Evolutionary conservation across 2,888 invertebrate genomes (phyloP), one percentile per base, ranked within the genome.

Genomic region (Melinopterus prodromus): DNA sequence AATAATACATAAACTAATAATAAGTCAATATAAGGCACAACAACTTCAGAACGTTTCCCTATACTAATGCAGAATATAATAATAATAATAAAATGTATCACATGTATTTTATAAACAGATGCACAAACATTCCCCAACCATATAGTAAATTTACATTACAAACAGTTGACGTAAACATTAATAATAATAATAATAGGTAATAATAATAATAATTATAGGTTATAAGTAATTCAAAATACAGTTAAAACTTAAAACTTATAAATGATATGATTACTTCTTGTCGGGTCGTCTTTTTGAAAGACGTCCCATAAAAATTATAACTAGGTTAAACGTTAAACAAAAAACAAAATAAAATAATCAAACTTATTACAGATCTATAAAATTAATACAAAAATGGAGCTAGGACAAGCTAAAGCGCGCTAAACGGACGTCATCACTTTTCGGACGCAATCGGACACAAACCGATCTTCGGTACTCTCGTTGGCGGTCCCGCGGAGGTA

Each of bases 361-460:
- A 16, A 69, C 69, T n/a, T 53, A 77, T 16, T 16, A 36, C 14
- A n/a, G 16, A 72, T 15, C 12, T 72, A 78, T 71, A 72, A 38
- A 78, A 71, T 14, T 37, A 78, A 74, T 69, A 78, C 76, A 77
- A 38, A 79, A 79, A 77, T 77, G 53, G 74, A 70, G 26, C 26
- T 70, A 75, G 37, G 16, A 38, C 72, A 71, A 76, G 26, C 70
- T 16, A 15, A 77, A 69, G 26, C 37, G 36, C 5, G 16, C 38
- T 80, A 81, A 78, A 81, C 70, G 16, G 81, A 81, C 14, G 78
- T 81, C 85, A 93, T 92, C 77, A 93, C 92, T 90, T 92, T 92
- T 84, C 91, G 91, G 84, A 93, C 91, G 86, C 92, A 92, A 85
- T 93, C 92, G 1, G 92, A 92, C 79, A 92, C 92, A 86, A 93